Evolutionary conservation across 1,140 invertebrate species (phyloP).

Genomic region (Drosophila sp.): DNA sequence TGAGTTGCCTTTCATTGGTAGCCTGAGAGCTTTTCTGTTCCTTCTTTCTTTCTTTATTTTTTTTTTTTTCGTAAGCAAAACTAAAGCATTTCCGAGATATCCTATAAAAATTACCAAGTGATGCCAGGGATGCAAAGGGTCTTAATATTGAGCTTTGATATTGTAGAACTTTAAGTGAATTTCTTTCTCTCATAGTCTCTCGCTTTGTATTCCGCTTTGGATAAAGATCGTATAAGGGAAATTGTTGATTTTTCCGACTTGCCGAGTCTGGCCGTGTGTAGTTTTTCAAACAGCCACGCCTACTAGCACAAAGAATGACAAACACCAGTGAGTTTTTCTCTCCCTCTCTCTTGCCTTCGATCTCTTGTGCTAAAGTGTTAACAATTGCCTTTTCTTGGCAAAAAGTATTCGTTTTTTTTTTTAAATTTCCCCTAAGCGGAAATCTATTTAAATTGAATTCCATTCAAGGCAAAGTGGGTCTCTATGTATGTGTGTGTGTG

Average conservation of each 20-base stretch:
- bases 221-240: slow-evolving; percentile 10
- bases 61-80: background rate
- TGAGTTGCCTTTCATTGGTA: background rate
- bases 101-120: background rate
- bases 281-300: slow-evolving; percentile 74
- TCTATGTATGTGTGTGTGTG: slow-evolving; percentile 26
- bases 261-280: slow-evolving; percentile 44
- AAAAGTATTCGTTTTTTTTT: slow-evolving; percentile 31
- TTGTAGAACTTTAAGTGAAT: background rate
- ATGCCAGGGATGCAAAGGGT: background rate
- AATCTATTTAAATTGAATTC: slow-evolving; percentile 82
- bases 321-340: slow-evolving; percentile 16
- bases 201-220: background rate
- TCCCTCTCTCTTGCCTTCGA: background rate
- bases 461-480: slow-evolving; percentile 70
- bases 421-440: slow-evolving; percentile 82
- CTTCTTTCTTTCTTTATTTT: background rate
- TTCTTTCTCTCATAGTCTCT: background rate
- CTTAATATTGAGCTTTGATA: background rate
- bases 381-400: slow-evolving; percentile 68
- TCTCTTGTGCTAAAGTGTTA: slow-evolving; percentile 46
- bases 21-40: background rate
- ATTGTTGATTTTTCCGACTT: slow-evolving; percentile 51
- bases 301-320: slow-evolving; percentile 22
- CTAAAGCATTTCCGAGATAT: background rate